Conservation (phyloP, 2,888 invertebrate genomes). For the Lithophane socia region DNA sequence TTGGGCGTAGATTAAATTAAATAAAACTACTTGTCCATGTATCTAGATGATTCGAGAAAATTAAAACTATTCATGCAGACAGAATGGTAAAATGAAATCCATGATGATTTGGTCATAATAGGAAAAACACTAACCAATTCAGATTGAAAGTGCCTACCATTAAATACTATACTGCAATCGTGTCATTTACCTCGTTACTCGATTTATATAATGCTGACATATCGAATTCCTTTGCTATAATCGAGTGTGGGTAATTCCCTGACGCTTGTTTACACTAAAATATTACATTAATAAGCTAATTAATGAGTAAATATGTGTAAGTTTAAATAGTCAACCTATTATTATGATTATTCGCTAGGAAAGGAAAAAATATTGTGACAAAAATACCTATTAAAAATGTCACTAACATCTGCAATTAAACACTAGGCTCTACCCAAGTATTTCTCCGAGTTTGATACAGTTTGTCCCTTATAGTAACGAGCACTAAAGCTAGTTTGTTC, state of each 20-base stretch:
- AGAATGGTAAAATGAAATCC: not conserved
- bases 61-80: not conserved
- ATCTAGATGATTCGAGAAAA: conserved; percentile 8
- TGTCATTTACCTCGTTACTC: conserved; percentile 54
- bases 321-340: conserved; percentile 9
- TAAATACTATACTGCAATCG: conserved; percentile 16
- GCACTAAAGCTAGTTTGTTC: conserved; percentile 50
- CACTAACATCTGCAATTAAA: conserved; percentile 6
- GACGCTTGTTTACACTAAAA: conserved; percentile 48
- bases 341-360: not conserved
- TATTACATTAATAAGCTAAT: conserved; percentile 14
- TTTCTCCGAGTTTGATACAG: conserved; percentile 26
- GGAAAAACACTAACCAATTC: conserved; percentile 48
- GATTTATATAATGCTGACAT: conserved; percentile 50
- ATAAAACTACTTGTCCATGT: conserved; percentile 6
- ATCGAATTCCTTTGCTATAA: conserved; percentile 51
- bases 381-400: not conserved
- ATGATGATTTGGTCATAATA: conserved; percentile 33
- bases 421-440: not conserved
- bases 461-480: conserved; percentile 34
- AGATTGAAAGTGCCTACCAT: conserved; percentile 28
- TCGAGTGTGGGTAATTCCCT: conserved; percentile 46
- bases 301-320: conserved; percentile 32
- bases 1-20: conserved; percentile 23
- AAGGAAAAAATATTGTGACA: not conserved